phyloP scores from a whole-genome alignment of 2,888 invertebrate genomes.

The Tipula confusa region DNA sequence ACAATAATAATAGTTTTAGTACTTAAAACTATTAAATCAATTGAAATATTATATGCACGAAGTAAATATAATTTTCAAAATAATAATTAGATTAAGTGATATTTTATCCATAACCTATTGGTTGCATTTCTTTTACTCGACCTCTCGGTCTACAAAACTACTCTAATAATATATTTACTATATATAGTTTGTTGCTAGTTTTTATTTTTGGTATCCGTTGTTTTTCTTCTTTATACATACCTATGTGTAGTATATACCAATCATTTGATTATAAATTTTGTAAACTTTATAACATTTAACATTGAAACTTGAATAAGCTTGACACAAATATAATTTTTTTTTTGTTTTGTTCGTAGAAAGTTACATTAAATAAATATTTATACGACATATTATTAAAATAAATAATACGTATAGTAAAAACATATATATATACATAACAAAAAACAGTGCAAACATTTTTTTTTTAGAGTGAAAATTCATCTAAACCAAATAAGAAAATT shows the following conservation, averaged over 20 bases:
- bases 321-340: slow-evolving; percentile 27
- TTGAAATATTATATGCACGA: no score
- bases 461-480: background rate
- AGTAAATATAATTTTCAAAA: no score
- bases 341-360: background rate
- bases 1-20: no score
- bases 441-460: slow-evolving; percentile 9
- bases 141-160: no score
- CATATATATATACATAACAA: background rate
- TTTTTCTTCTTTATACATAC: background rate
- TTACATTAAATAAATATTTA: background rate
- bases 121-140: no score
- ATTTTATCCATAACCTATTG: no score
- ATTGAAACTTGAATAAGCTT: slow-evolving; percentile 29
- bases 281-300: background rate
- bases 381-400: background rate
- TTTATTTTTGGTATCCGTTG: background rate
- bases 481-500: background rate
- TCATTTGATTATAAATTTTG: background rate
- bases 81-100: no score
- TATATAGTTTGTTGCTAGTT: no score
- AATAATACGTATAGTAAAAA: background rate
- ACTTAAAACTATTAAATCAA: no score
- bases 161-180: no score
- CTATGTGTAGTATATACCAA: background rate